Evolutionary conservation across 1,140 invertebrate genomes (phyloP).

Genomic region (Sitophilus oryzae): DNA sequence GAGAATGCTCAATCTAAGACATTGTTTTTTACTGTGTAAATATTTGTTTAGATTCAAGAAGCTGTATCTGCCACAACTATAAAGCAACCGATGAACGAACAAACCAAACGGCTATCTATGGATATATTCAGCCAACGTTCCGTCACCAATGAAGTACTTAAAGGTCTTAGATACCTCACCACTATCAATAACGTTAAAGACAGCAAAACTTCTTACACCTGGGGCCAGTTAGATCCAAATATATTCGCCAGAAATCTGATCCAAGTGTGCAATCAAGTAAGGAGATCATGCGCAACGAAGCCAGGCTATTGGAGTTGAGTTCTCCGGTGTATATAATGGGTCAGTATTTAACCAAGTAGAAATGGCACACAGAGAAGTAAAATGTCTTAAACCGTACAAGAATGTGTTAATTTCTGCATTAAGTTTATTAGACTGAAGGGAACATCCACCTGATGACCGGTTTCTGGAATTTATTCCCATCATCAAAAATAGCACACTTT

Average conservation of each 20-base stretch:
- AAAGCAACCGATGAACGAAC: constrained; percentile 23
- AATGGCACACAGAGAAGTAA: no score
- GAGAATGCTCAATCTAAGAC: no score
- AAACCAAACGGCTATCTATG: constrained; percentile 27
- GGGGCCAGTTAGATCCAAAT: constrained; percentile 32
- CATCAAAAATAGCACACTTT: no score
- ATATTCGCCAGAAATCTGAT: constrained; percentile 29
- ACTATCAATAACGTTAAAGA: constrained; percentile 32
- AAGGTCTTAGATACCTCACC: constrained; percentile 32
- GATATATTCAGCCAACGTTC: constrained; percentile 36
- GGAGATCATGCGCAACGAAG: constrained; percentile 41
- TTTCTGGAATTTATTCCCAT: no score
- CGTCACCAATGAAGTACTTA: constrained; percentile 35
- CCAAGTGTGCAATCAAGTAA: constrained; percentile 34
- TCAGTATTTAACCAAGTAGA: no score
- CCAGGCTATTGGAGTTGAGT: constrained; percentile 41
- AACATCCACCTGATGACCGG: no score
- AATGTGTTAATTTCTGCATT: no score
- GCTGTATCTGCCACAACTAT: constrained; percentile 25
- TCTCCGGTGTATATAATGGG: constrained; percentile 44
- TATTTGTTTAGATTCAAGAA: constrained; percentile 25
- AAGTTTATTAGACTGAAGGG: no score
- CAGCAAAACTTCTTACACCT: constrained; percentile 23
- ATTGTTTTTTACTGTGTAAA: no score
- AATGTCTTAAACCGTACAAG: no score